Evolutionary conservation across 2,113 vertebrate genomes (phyloP), one percentile per base, ranked within the genome.

Genomic region (Menidia beryllina): DNA sequence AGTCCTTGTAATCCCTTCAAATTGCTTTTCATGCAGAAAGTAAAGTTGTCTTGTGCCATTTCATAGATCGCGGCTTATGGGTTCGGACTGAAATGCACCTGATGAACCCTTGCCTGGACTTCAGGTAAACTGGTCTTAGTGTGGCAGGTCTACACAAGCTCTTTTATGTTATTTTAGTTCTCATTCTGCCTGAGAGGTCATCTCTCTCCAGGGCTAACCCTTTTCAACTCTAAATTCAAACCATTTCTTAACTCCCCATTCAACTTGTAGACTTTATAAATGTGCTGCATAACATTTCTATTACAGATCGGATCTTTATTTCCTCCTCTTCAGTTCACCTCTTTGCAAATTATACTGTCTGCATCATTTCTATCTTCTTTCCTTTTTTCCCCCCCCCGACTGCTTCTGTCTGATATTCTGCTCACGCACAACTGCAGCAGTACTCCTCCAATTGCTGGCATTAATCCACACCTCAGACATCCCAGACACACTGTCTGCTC

Each of bases 381-480:
- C 72, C 56, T 66, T 67, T 80, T 72, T 47, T 69, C 75, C 70
- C 78, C 80, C 82, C 67, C 74, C 54, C 54, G 15, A n/a, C n/a
- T n/a, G n/a, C n/a, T n/a, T n/a, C n/a, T n/a, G 69, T 89, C 86
- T 88, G 83, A 88, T 88, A 93, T 93, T 92, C 92, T 83, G 87
- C 89, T 93, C 92, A 93, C 91, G 91, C 85, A 88, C 90, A 85
- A 89, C 91, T 93, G 92, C 91, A 89, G 91, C 91, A 92, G 82
- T 84, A 82, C 88, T 93, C 91, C 84, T 89, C 92, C 92, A 93
- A 93, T 93, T 89, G 83, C 90, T 90, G 88, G 91, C 91, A 93
- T 90, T 91, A 90, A 92, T 93, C 91, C 92, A 90, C 86, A 93
- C 89, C 91, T 93, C 90, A 91, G 91, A 90, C 90, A 88, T 87